Base-by-base conservation (phyloP, 2,797 vertebrate genomes). In the Molossus alvarezi region DNA sequence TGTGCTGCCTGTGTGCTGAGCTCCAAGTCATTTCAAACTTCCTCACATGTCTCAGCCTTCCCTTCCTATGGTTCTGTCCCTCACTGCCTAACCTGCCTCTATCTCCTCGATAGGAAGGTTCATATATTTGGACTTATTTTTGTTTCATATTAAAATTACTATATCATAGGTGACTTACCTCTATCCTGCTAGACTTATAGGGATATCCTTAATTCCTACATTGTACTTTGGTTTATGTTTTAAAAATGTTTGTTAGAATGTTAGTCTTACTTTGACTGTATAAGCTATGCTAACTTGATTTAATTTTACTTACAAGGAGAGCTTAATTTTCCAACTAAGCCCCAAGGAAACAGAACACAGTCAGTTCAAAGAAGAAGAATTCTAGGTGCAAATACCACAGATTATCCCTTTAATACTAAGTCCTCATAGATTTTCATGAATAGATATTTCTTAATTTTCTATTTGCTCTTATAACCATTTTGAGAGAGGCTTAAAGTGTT, bases 401-500 rank as follows among this genome's bases (percentile, higher is more conserved):
- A 80, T 21, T 76, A 8, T 33, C 2, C 2, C 2, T 57, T 67
- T n/a, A 80, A 27, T 41, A 10, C 1, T 14, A 79, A 55, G 1
- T 33, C n/a, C 51, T 92, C 27, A 73, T 23, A 33, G 9, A 57
- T 88, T 84, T 86, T 37, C 8, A 51, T 27, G 10, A 77, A 41
- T 37, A 13, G 6, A 33, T 91, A 3, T 21, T 33, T 81, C 41
- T 60, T 20, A 23, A 53, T 75, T 33, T 91, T 4, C 37, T 73
- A 5, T 65, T 85, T 91, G 20, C 10, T 84, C 53, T 84, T 41
- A 77, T 41, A 58, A 14, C 53, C 6, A 86, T 82, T 92, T 91
- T 4, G 15, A 77, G 11, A 33, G 45, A 65, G 10, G 10, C 1
- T 37, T 48, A 55, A 62, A 51, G 25, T 71, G 6, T 88, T 33